Percentiles rank a stretch among this genome's conserved stretches.
Conservation (phyloP, 2,797 vertebrate genomes). For the Microcaecilia unicolor region DNA sequence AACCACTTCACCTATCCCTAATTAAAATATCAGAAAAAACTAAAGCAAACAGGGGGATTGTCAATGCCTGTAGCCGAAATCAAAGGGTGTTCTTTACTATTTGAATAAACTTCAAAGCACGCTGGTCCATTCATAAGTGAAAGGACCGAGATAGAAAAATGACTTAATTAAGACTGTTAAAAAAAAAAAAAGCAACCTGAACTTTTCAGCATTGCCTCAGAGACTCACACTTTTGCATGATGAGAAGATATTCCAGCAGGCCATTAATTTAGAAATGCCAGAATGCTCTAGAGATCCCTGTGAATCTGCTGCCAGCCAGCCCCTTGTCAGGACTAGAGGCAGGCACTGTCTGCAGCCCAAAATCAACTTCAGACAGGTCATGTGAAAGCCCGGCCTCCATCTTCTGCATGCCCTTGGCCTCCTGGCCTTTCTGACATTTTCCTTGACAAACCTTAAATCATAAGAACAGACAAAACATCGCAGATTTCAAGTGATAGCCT, state of each 20-base stretch:
- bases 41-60: no score
- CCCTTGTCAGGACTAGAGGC: constrained; percentile 57
- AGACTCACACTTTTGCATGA: constrained; percentile 11
- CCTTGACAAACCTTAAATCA: constrained; percentile 54
- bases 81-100: neutral
- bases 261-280: constrained; percentile 63
- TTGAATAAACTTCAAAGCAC: neutral
- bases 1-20: no score
- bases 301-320: constrained; percentile 65
- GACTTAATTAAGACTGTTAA: no score
- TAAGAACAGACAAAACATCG: constrained; percentile 55
- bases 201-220: constrained; percentile 1
- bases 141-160: neutral
- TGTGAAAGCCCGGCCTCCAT: constrained; percentile 72
- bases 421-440: constrained; percentile 47
- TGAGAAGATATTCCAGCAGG: constrained; percentile 29
- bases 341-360: constrained; percentile 65
- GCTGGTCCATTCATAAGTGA: neutral
- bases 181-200: no score
- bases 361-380: constrained; percentile 70
- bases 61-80: no score
- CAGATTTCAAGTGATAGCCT: constrained; percentile 23
- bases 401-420: constrained; percentile 56
- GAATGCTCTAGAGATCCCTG: constrained; percentile 77
- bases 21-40: no score